Evolutionary conservation across 1,140 invertebrate genomes (phyloP), one percentile per base, ranked within the genome.

Genomic region (Archivesica marissinica): DNA sequence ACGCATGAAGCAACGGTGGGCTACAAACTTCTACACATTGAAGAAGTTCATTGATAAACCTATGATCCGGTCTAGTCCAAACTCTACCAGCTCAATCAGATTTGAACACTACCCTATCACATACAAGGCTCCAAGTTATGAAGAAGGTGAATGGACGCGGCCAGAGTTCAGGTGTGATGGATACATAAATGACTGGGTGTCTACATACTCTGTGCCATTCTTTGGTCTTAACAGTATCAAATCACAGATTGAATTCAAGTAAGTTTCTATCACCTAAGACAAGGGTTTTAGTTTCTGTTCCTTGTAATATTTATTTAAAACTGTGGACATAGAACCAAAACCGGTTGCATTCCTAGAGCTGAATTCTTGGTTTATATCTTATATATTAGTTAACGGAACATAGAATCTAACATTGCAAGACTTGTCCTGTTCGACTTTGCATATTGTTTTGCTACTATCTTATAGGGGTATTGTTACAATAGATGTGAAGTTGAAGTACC

Each of bases 151-250:
- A 92, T 99, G 99, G 99, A 96, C 97, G 54, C 94, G 96, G 88
- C 98, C 99, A 2, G 98, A 98, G 91, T 99, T 97, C 93, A 98
- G 99, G 95, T 99, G 99, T 95, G 95, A 97, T 90, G 98, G 97
- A 50, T 97, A 93, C 7, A 89, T 94, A 38, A 97, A 98, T 90
- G 97, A 98, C 94, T 99, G 98, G 99, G 95, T 99, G 87, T 96
- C 99, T 86, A 98, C 97, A 50, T 99, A 99, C 95, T 96, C 97
- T 70, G 96, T 96, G 74, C 98, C 98, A 74, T 99, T 99, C 96
- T 99, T 99, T 94, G 98, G 98, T 75, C 98, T 97, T 96, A 98
- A 99, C 93, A 97, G 96, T 92, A 95, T 99, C 64, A 97, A 97
- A 61, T 90, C 90, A 15, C 88, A 82, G 54, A 88, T 93, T 35